Evolutionary conservation across 2,797 vertebrate species (phyloP), one percentile per base, ranked within the genome.

Genomic region (Lagocephalus sceleratus): DNA sequence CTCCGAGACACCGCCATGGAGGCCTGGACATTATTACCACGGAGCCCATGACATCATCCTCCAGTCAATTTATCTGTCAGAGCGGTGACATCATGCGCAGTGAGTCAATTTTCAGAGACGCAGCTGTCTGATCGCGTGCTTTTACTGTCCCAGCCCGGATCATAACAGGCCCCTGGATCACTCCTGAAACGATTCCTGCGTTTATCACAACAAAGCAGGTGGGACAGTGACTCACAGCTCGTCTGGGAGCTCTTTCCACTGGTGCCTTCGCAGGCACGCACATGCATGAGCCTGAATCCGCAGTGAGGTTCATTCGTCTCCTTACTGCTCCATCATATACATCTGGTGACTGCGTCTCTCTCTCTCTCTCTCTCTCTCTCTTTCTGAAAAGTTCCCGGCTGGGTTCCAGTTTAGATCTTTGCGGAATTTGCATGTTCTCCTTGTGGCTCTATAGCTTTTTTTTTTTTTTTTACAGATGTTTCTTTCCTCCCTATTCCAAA

Each of bases 141-240:
- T 41, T 8, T 17, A 48, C 51, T 58, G 72, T 62, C 66, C 64
- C 60, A 52, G 54, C 25, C 45, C 54, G 47, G 25, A 60, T 57
- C 41, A 78, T 67, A 35, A 66, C 66, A 68, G 45, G 53, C 48
- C 39, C 41, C 7, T 42, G 47, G 35, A 54, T 48, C 40, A 26
- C 42, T 57, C 43, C 51, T 38, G 54, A 60, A 52, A 55, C 8
- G 57, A 53, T 62, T 5, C 19, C 23, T 43, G 29, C 15, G 51
- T 80, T 58, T 57, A 43, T 85, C 65, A 73, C 19, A 45, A 39
- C 23, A 35, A 60, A 77, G 70, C 84, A 87, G 84, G 75, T 88
- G 83, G 79, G 14, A 35, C 64, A 25, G 40, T 85, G 79, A 86
- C 53, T 83, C 82, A 85, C 39, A 56, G n/a, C 39, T 47, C 17